These are phyloP conservation scores for Sarcophaga subvicina DNA, from an alignment of 2,888 invertebrate genomes.

Conservation along the genomic window DNA sequence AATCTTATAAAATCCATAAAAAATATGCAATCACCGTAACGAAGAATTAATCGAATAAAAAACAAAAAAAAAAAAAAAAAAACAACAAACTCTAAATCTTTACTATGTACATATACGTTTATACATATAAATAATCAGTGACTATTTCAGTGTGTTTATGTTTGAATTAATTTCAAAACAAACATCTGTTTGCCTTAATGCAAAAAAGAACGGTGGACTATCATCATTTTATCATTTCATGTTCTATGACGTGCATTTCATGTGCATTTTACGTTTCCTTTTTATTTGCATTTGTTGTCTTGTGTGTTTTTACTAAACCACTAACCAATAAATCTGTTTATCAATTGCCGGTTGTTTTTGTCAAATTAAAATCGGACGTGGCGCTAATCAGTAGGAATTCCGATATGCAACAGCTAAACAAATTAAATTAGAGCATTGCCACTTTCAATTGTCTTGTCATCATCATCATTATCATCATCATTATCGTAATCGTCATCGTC, in stretches of 20 bases:
- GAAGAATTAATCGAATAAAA: too few species aligned
- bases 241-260: slow-evolving; percentile 43
- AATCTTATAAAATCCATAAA: too few species aligned
- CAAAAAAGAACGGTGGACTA: slow-evolving; percentile 19
- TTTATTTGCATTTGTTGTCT: not conserved
- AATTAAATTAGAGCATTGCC: slow-evolving; percentile 67
- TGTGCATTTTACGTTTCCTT: not conserved
- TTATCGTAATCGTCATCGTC: not conserved
- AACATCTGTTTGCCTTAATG: slow-evolving; percentile 38
- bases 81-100: too few species aligned
- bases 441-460: slow-evolving; percentile 60
- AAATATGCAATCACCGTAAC: too few species aligned
- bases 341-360: slow-evolving; percentile 64
- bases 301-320: slow-evolving; percentile 7
- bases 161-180: slow-evolving; percentile 3
- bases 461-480: not conserved
- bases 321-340: slow-evolving; percentile 37
- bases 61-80: too few species aligned
- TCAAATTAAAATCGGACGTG: slow-evolving; percentile 63
- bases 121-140: not conserved
- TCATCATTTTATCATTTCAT: slow-evolving; percentile 59
- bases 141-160: not conserved
- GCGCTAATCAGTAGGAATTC: slow-evolving; percentile 69
- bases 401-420: slow-evolving; percentile 69
- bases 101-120: not conserved